phyloP scores from a whole-genome alignment of 2,113 vertebrate species.

The Aythya baeri region DNA sequence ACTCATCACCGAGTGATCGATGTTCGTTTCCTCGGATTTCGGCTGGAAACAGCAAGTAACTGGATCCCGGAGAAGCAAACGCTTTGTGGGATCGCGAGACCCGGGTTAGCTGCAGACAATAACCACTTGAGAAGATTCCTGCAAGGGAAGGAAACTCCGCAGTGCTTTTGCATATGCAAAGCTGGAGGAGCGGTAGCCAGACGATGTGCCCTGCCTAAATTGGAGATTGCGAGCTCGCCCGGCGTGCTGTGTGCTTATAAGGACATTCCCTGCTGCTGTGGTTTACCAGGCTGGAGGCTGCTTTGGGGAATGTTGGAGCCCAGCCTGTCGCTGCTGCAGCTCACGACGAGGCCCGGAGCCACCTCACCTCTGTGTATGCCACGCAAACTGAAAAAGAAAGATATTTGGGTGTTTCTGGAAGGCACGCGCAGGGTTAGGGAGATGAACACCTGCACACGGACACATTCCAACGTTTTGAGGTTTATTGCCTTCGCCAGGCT shows the following conservation, averaged over 20 bases:
- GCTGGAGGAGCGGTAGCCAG: background rate
- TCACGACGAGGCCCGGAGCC: background rate
- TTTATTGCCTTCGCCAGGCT: background rate
- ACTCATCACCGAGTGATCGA: constrained; percentile 17
- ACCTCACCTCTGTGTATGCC: background rate
- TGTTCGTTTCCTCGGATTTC: constrained; percentile 19
- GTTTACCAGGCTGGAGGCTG: background rate
- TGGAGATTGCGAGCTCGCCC: background rate
- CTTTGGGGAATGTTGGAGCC: constrained; percentile 6
- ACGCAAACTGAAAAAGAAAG: background rate
- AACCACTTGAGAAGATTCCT: background rate
- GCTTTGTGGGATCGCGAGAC: background rate
- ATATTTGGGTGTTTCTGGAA: background rate
- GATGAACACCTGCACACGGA: background rate
- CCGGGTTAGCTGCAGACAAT: background rate
- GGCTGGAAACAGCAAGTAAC: constrained; percentile 6
- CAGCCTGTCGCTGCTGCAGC: background rate
- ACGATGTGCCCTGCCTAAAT: background rate
- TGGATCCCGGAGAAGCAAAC: background rate
- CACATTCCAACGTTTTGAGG: background rate
- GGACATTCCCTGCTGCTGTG: background rate
- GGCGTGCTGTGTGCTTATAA: background rate
- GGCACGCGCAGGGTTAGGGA: background rate
- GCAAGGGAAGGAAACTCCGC: background rate
- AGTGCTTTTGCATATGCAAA: background rate